Evolutionary conservation across 2,113 vertebrate genomes (phyloP).

Genomic region (Jaculus jaculus): DNA sequence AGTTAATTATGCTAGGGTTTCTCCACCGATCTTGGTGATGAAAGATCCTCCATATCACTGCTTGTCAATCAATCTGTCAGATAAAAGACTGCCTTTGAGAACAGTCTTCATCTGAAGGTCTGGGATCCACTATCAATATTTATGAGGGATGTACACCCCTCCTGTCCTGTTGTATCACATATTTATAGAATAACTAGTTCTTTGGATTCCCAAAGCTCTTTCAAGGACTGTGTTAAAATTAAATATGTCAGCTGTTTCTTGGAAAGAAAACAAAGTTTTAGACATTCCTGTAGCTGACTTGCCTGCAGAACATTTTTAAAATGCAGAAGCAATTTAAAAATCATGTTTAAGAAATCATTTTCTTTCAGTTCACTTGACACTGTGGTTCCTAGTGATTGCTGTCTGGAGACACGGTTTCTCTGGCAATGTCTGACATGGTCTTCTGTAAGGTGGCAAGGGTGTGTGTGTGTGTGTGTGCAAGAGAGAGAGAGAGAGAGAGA

Average conservation of each 20-base stretch:
- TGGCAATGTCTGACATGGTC: background rate
- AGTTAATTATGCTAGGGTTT: slow-evolving; percentile 38
- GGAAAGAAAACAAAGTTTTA: slow-evolving; percentile 1
- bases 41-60: slow-evolving; percentile 53
- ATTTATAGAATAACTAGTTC: slow-evolving; percentile 17
- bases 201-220: slow-evolving; percentile 21
- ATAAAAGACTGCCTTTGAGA: slow-evolving; percentile 62
- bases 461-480: too few species aligned
- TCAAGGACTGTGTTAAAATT: slow-evolving; percentile 47
- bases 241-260: slow-evolving; percentile 12
- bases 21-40: slow-evolving; percentile 55
- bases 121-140: slow-evolving; percentile 61
- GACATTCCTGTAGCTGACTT: background rate
- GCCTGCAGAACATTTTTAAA: background rate
- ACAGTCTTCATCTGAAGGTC: slow-evolving; percentile 28
- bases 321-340: background rate
- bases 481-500: too few species aligned
- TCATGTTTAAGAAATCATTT: background rate
- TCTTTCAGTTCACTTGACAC: background rate
- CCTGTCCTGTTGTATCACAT: background rate
- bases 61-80: slow-evolving; percentile 56
- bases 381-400: background rate
- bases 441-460: background rate
- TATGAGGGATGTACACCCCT: background rate
- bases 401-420: background rate